These are phyloP conservation scores for Phoeniculus purpureus DNA, from an alignment of 2,797 vertebrate genomes.

Conservation along the genomic window DNA sequence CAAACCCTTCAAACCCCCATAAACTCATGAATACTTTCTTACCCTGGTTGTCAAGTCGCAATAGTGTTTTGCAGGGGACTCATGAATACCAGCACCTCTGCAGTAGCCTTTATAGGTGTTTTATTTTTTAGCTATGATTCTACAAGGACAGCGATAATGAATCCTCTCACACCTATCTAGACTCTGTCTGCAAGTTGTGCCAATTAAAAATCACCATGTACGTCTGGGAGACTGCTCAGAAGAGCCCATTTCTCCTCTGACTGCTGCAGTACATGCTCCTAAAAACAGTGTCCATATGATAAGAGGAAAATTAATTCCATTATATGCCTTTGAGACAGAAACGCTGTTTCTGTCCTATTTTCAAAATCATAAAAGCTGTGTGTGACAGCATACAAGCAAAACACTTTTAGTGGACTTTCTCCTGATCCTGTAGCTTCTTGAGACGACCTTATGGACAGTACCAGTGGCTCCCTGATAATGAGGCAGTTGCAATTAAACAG, in stretches of 20 bases:
- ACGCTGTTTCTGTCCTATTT: neutral
- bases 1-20: neutral
- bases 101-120: constrained; percentile 2
- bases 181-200: neutral
- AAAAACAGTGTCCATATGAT: neutral
- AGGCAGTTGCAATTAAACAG: constrained; percentile 29
- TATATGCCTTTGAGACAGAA: neutral
- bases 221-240: neutral
- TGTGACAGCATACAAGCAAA: neutral
- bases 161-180: neutral
- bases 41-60: neutral
- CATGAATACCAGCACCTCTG: constrained; percentile 10
- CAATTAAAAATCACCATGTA: constrained; percentile 21
- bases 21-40: constrained; percentile 22
- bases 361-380: neutral
- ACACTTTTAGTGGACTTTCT: neutral
- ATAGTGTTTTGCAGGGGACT: neutral
- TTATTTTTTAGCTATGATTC: neutral
- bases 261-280: neutral
- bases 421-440: neutral
- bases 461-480: neutral
- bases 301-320: neutral
- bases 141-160: neutral
- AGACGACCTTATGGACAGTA: neutral
- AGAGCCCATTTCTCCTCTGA: neutral